phyloP scores from a whole-genome alignment of 2,888 invertebrate species.

The Odontocerum albicorne region DNA sequence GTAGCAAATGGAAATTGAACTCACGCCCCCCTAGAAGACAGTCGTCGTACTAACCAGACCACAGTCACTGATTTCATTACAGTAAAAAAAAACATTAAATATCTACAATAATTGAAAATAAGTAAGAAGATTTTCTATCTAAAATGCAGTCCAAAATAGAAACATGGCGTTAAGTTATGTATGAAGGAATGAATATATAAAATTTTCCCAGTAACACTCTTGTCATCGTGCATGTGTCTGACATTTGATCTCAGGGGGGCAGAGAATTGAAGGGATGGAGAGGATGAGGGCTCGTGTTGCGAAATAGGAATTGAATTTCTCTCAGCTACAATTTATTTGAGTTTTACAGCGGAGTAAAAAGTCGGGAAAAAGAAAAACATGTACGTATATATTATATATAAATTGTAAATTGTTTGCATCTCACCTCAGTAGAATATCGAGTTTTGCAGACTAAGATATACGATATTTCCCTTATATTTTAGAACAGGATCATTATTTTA shows the following conservation, averaged over 20 bases:
- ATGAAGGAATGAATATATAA: no score
- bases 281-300: slow-evolving; percentile 10
- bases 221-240: slow-evolving; percentile 9
- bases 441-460: slow-evolving; percentile 8
- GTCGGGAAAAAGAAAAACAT: background rate
- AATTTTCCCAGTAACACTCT: slow-evolving; percentile 5
- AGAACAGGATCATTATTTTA: no score
- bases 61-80: no score
- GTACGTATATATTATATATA: no score
- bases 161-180: no score
- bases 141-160: no score
- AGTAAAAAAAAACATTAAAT: no score
- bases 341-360: slow-evolving; percentile 6
- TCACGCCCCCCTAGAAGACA: no score
- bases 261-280: background rate
- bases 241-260: slow-evolving; percentile 9
- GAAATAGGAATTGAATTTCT: slow-evolving; percentile 25
- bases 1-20: no score
- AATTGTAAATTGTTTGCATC: slow-evolving; percentile 14
- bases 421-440: slow-evolving; percentile 6
- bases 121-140: no score
- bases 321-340: slow-evolving; percentile 17
- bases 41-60: no score
- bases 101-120: no score
- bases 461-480: slow-evolving; percentile 9